Evolutionary conservation across 2,888 invertebrate species (phyloP).

Genomic region (Andrena bucephala): DNA sequence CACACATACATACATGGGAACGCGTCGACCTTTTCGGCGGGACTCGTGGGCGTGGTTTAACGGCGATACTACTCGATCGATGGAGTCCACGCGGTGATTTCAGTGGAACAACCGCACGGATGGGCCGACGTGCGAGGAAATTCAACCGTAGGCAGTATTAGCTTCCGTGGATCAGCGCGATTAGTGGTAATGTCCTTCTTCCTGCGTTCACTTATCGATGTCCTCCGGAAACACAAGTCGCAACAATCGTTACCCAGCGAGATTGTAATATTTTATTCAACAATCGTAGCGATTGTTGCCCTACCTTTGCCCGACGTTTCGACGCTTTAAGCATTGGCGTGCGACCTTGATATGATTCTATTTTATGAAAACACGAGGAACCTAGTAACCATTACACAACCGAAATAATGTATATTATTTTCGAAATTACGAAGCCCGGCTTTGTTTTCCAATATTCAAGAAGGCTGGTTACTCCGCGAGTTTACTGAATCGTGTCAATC

Average conservation of each 20-base stretch:
- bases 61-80: too few species aligned
- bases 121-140: not conserved
- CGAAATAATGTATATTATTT: not conserved
- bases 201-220: constrained; percentile 38
- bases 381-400: not conserved
- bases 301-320: constrained; percentile 28
- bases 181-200: constrained; percentile 18
- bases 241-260: constrained; percentile 29
- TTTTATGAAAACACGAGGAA: not conserved
- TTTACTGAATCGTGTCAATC: not conserved
- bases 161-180: not conserved
- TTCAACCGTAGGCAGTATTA: constrained; percentile 19
- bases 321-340: constrained; percentile 29
- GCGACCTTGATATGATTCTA: not conserved
- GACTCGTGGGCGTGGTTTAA: too few species aligned
- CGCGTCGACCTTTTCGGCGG: not conserved
- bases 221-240: constrained; percentile 35
- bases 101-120: not conserved
- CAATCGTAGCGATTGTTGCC: constrained; percentile 27
- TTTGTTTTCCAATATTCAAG: not conserved
- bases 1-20: not conserved
- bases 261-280: constrained; percentile 32
- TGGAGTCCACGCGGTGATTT: too few species aligned
- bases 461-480: not conserved
- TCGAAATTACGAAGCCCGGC: not conserved